Conservation (phyloP, 2,888 invertebrate species). For the Lissonota sp. region DNA sequence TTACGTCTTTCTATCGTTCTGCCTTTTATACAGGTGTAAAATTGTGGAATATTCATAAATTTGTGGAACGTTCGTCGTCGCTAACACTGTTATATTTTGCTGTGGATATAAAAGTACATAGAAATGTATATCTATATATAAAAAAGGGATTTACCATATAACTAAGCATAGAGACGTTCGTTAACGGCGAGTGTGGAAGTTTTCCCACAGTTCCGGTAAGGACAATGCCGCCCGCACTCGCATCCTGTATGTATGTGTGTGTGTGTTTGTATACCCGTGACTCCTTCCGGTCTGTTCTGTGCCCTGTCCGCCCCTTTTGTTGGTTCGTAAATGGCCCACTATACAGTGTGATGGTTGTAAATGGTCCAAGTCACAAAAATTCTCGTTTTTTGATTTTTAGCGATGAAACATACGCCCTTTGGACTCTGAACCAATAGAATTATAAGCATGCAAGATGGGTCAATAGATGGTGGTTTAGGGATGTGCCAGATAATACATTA, state of each 20-base stretch:
- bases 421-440: no score
- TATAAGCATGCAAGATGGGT: no score
- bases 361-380: no score
- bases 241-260: constrained; percentile 72
- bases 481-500: no score
- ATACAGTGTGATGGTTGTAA: no score
- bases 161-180: constrained; percentile 47
- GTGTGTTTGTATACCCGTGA: constrained; percentile 42
- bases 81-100: constrained; percentile 3
- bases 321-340: background rate
- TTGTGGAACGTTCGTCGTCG: constrained; percentile 15
- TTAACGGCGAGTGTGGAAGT: constrained; percentile 73
- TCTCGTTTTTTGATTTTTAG: no score
- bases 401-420: no score
- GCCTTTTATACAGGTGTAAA: background rate
- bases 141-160: constrained; percentile 40
- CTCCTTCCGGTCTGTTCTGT: constrained; percentile 74
- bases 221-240: constrained; percentile 74
- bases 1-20: background rate
- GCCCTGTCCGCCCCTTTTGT: constrained; percentile 58
- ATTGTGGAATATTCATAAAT: constrained; percentile 57
- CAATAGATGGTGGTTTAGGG: no score
- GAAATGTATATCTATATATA: constrained; percentile 14
- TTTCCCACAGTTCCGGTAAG: constrained; percentile 80
- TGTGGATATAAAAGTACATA: background rate